Conservation (phyloP, 2,113 vertebrate species). For the Corythoichthys haematopterus region DNA sequence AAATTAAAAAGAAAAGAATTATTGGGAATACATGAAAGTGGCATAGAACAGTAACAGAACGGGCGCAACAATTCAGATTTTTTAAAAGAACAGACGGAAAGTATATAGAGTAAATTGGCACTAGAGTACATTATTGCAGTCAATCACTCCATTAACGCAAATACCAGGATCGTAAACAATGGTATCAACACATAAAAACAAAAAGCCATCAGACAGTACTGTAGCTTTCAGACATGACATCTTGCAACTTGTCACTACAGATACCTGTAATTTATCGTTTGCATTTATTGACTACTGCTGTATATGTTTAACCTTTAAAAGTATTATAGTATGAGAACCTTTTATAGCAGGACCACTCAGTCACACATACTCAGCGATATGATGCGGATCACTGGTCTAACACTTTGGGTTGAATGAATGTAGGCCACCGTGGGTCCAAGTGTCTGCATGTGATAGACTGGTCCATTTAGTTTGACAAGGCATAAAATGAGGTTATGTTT, state of each 20-base stretch:
- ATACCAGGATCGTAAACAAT: slow-evolving; percentile 11
- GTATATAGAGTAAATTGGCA: no score
- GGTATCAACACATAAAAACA: background rate
- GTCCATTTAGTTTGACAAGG: slow-evolving; percentile 29
- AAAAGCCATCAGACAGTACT: slow-evolving; percentile 2
- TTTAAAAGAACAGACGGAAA: no score
- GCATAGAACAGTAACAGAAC: no score
- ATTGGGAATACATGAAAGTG: no score
- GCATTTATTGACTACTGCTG: slow-evolving; percentile 31
- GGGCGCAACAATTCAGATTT: no score
- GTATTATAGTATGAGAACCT: slow-evolving; percentile 8
- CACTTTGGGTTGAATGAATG: slow-evolving; percentile 21
- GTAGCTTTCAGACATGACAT: slow-evolving; percentile 33
- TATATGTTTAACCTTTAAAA: slow-evolving; percentile 14
- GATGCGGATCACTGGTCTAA: slow-evolving; percentile 6
- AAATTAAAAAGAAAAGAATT: background rate
- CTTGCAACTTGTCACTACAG: slow-evolving; percentile 15
- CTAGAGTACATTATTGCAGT: background rate
- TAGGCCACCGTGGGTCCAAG: slow-evolving; percentile 21
- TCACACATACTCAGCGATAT: slow-evolving; percentile 31
- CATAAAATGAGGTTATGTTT: background rate
- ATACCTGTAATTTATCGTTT: slow-evolving; percentile 9
- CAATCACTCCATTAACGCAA: slow-evolving; percentile 5
- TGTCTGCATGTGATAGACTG: slow-evolving; percentile 25
- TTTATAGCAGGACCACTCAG: slow-evolving; percentile 37